phyloP scores from a whole-genome alignment of 2,888 invertebrate species.

The Callimorpha dominula region DNA sequence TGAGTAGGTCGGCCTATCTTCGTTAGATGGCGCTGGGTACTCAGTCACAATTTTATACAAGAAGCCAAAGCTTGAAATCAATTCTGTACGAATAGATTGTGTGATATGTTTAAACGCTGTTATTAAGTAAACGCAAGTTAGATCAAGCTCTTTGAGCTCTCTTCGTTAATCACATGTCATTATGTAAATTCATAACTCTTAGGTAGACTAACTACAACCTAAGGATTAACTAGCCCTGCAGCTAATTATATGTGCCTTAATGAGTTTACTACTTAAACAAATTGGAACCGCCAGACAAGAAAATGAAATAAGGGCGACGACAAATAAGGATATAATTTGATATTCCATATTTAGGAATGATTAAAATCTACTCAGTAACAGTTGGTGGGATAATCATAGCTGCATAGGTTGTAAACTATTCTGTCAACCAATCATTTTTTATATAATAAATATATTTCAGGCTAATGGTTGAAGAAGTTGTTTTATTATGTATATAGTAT shows the following conservation, averaged over 20 bases:
- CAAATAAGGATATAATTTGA: not conserved
- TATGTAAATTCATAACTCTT: not conserved
- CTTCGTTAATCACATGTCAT: not conserved
- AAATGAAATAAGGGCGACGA: not conserved
- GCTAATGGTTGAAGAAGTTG: too few species aligned
- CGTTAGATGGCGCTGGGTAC: not conserved
- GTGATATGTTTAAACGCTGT: not conserved
- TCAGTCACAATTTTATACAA: not conserved
- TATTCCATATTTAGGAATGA: not conserved
- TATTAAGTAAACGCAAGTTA: not conserved
- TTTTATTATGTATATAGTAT: too few species aligned
- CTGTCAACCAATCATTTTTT: not conserved
- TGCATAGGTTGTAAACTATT: not conserved
- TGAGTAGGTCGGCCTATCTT: not conserved
- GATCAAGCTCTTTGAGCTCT: not conserved
- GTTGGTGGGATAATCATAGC: not conserved
- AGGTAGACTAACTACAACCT: not conserved
- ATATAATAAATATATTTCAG: too few species aligned
- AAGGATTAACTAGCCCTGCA: not conserved
- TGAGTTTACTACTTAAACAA: not conserved
- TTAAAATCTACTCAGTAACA: not conserved
- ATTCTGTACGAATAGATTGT: not conserved
- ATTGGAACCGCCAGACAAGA: not conserved
- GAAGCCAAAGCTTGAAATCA: not conserved
- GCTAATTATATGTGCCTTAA: not conserved